A percentile compares a stretch with the other conserved stretches of the same genome.
Evolutionary conservation across 2,888 invertebrate species (phyloP).

Genomic region (Calameuta filiformis): DNA sequence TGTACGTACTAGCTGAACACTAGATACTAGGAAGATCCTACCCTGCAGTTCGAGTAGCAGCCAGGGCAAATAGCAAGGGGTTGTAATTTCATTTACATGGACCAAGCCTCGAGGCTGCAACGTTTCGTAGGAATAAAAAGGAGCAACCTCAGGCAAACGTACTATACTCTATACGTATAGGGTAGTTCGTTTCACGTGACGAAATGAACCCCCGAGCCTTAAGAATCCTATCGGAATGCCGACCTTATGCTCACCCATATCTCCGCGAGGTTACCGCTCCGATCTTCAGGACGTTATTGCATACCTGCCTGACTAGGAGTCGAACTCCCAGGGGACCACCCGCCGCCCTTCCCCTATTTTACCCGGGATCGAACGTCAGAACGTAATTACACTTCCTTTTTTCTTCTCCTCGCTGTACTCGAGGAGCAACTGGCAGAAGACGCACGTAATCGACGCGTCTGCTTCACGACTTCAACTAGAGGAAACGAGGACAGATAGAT

Average conservation of each 20-base stretch:
- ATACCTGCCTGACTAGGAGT: constrained; percentile 12
- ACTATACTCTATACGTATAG: neutral
- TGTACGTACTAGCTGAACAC: neutral
- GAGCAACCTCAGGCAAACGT: neutral
- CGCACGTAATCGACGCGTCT: neutral
- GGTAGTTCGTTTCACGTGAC: constrained; percentile 9
- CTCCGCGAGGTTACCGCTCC: constrained; percentile 27
- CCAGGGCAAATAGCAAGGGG: neutral
- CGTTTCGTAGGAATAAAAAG: neutral
- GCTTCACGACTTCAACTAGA: neutral
- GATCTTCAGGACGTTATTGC: constrained; percentile 35
- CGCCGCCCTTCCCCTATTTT: neutral
- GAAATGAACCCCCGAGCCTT: neutral
- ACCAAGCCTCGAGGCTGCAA: neutral
- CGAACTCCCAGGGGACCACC: neutral
- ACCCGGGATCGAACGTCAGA: neutral
- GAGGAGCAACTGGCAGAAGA: neutral
- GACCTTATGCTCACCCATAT: constrained; percentile 25
- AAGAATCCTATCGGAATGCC: constrained; percentile 44
- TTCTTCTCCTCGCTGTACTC: neutral
- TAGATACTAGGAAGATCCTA: neutral
- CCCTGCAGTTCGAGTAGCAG: neutral
- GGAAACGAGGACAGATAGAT: neutral
- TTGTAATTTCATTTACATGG: neutral
- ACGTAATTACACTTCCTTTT: neutral